Base-by-base conservation (phyloP, 1,140 invertebrate species). In the Dinoponera quadriceps region DNA sequence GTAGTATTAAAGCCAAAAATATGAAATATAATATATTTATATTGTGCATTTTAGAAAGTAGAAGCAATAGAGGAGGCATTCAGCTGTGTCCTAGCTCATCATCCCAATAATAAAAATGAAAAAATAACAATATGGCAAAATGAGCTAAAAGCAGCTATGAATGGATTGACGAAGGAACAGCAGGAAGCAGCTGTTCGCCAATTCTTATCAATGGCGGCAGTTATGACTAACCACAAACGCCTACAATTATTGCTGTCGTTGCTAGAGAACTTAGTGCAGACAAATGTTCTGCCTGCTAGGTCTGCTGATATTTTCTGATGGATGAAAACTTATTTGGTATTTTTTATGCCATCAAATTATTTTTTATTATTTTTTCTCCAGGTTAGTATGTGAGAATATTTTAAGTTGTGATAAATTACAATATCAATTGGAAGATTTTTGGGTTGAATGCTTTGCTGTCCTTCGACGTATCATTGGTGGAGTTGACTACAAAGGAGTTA, bases 401-500 rank as follows among this genome's bases (percentile, higher is more conserved):
- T 94, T 98, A 65, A 96, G 95, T 49, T 97, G 96, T 94, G 97
- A 98, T 38, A 97, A 97, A 91, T 94, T 99, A 13, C 94, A 95
- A 18, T 97, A 97, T 91, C 95, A 96, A 72, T 96, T 97, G 91
- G 95, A 96, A 89, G 96, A 97, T 80, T 98, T 98, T 94, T 99
- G 98, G 98, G 96, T 97, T 16, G 96, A 97, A 91, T 97, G 96
- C 91, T 99, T 99, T 94, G 95, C 96, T 78, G 94, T 99, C 3
- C 97, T 99, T 57, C 95, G 97, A 87, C 96, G 96, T 90, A 97
- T 99, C 78, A 97, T 99, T 91, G 96, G 96, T 51, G 96, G 97
- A 80, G 98, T 99, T 14, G 98, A 99, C 93, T 99, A 99, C 92
- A 99, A 99, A 95, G 98, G 97, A 62, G 98, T 98, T 1, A 94